Base-by-base conservation (phyloP, 2,113 vertebrate genomes). In the Phalacrocorax brasilianus region DNA sequence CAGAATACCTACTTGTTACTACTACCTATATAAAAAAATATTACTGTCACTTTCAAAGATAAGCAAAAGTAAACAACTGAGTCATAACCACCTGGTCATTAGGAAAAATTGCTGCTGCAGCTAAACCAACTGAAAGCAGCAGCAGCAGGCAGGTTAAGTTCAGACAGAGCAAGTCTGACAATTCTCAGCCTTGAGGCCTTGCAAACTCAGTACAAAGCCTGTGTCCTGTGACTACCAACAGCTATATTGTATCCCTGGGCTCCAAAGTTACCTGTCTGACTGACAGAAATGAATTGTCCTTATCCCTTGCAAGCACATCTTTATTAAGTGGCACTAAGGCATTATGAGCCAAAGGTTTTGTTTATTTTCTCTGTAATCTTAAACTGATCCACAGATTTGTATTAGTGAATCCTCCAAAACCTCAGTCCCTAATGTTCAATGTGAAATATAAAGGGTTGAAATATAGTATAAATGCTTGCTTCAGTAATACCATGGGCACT, bases 321-420 rank as follows among this genome's bases (percentile, higher is more conserved):
- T 61, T 76, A 44, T 92, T 85, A 95, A 94, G 47, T 92, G 26
- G 7, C 52, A 95, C 79, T 92, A 52, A 90, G 96, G 21, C 14
- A 53, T 50, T 93, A 62, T 79, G 26, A 93, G 62, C 14, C 71
- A n/a, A 85, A 76, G 42, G 4, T 70, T 52, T 40, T 93, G 23
- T 66, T 66, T 70, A 27, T 59, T 85, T 87, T 71, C 67, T 92
- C 50, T 49, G 14, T 18, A 73, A 71, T 89, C 44, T 86, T 92
- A 81, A 92, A 53, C 2, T 52, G 26, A 88, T 74, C 81, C 90
- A 77, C 28, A 83, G 50, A 52, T 91, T 96, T 95, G 22, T 85
- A 3, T 24, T 90, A 76, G 24, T 67, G 45, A 96, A 93, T 95
- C 53, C 14, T 61, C 47, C 42, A 77, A 79, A 88, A 75, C 5